These are phyloP conservation scores for Lophura nycthemera DNA, from an alignment of 2,113 vertebrate genomes.

Conservation along the genomic window DNA sequence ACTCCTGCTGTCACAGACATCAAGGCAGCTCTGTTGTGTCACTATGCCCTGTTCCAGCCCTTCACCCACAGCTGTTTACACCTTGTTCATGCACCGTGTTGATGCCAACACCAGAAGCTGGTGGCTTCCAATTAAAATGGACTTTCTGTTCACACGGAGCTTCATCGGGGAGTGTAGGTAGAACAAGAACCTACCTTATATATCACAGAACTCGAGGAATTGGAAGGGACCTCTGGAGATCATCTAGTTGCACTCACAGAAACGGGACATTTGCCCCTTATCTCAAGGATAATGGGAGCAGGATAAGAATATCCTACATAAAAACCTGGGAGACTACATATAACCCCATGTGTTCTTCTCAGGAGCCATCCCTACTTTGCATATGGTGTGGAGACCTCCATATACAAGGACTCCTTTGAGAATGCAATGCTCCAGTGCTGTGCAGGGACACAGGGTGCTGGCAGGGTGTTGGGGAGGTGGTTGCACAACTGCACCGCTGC, in stretches of 20 bases:
- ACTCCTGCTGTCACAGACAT: neutral
- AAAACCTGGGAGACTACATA: neutral
- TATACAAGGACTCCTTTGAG: neutral
- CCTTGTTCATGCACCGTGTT: neutral
- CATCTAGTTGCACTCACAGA: neutral
- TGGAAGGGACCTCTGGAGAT: too few species aligned
- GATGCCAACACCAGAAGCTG: neutral
- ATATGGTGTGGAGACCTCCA: neutral
- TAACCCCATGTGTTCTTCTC: neutral
- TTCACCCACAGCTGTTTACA: neutral
- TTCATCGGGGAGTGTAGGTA: neutral
- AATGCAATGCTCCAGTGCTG: neutral
- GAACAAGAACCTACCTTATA: neutral
- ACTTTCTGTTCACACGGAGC: neutral
- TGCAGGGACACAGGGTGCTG: fast-evolving
- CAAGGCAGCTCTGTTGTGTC: neutral
- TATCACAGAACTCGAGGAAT: too few species aligned
- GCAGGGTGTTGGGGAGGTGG: neutral
- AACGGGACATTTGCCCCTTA: neutral
- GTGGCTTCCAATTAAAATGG: fast-evolving
- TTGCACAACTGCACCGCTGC: neutral
- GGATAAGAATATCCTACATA: neutral
- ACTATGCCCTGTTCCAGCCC: neutral
- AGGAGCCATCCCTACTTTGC: neutral
- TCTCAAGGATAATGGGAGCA: neutral